These are phyloP conservation scores for Podiceps cristatus DNA, from an alignment of 2,113 vertebrate species.

Conservation along the genomic window DNA sequence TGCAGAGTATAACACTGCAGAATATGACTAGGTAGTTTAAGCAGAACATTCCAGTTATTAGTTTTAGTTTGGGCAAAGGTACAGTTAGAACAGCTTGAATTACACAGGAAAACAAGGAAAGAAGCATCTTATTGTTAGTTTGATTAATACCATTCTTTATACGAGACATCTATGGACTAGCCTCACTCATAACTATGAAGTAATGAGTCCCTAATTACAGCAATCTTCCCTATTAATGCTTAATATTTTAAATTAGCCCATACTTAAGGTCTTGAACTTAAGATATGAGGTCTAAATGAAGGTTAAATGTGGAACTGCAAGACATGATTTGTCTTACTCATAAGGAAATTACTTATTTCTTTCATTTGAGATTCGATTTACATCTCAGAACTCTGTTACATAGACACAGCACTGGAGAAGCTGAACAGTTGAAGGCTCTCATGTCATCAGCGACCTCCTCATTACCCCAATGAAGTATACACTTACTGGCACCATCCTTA, in stretches of 20 bases:
- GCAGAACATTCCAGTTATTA: neutral
- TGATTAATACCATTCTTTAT: neutral
- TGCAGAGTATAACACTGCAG: neutral
- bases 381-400: neutral
- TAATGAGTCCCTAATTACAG: slow-evolving; percentile 18
- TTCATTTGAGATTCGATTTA: neutral
- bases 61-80: neutral
- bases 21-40: neutral
- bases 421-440: neutral
- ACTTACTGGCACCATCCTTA: neutral
- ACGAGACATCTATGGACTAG: neutral
- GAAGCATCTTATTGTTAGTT: neutral
- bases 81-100: neutral
- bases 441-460: neutral
- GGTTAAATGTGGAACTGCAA: neutral
- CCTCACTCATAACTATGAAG: neutral
- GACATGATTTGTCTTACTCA: neutral
- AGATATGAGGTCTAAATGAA: neutral
- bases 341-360: neutral
- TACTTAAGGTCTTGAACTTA: slow-evolving; percentile 31
- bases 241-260: slow-evolving; percentile 40
- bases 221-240: slow-evolving; percentile 22
- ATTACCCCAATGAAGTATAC: neutral
- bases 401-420: neutral
- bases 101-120: neutral